Conservation (phyloP, 2,797 vertebrate species). For the Okamejei kenojei region DNA sequence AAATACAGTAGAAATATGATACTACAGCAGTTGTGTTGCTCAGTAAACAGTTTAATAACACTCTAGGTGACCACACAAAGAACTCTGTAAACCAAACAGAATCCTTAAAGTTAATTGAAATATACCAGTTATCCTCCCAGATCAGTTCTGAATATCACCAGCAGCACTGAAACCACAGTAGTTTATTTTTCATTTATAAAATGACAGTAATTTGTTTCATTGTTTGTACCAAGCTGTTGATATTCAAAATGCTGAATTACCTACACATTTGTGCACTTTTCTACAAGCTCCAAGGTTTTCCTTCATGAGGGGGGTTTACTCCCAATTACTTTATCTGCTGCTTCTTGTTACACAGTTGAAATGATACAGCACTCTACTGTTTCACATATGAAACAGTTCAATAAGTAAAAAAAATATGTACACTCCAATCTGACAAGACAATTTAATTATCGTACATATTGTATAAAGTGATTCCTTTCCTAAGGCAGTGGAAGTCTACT, state of each 20-base stretch:
- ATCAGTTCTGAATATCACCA: slow-evolving; percentile 46
- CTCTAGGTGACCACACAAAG: slow-evolving; percentile 57
- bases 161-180: slow-evolving; percentile 48
- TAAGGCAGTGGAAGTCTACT: slow-evolving; percentile 57
- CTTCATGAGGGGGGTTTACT: slow-evolving; percentile 28
- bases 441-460: slow-evolving; percentile 57
- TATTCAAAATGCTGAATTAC: slow-evolving; percentile 4
- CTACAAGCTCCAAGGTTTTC: not conserved
- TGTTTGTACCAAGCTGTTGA: slow-evolving; percentile 17
- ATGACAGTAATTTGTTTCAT: slow-evolving; percentile 41
- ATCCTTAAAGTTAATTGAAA: slow-evolving; percentile 45
- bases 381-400: slow-evolving; percentile 33
- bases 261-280: not conserved
- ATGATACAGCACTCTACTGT: slow-evolving; percentile 53
- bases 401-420: slow-evolving; percentile 55
- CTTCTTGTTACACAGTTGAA: slow-evolving; percentile 56
- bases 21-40: slow-evolving; percentile 64
- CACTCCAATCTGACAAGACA: slow-evolving; percentile 55
- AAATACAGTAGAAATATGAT: slow-evolving; percentile 71
- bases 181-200: slow-evolving; percentile 44
- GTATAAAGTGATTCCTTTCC: slow-evolving; percentile 56
- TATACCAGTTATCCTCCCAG: slow-evolving; percentile 41
- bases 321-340: slow-evolving; percentile 45
- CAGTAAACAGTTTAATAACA: slow-evolving; percentile 53
- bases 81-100: slow-evolving; percentile 51